A percentile compares a stretch with the other conserved stretches of the same genome.
Conservation (phyloP, 2,797 vertebrate species). For the Peromyscus aztecus region DNA sequence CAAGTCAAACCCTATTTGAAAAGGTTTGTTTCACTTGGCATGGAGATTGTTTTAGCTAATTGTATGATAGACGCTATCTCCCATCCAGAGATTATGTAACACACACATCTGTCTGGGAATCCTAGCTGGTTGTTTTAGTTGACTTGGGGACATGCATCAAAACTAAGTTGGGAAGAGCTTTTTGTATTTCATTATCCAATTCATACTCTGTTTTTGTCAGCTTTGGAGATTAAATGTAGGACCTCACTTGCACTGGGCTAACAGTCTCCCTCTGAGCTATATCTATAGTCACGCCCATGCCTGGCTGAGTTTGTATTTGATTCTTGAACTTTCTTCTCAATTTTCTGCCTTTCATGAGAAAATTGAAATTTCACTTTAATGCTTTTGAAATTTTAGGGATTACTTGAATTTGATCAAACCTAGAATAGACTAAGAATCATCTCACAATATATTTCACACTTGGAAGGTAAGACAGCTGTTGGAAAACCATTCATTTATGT, state of each 20-base stretch:
- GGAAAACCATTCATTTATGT: background rate
- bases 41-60: conserved; percentile 49
- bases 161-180: conserved; percentile 40
- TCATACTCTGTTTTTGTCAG: background rate
- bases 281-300: background rate
- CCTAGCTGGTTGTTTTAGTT: background rate
- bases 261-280: background rate
- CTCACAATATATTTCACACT: background rate
- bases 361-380: conserved; percentile 50
- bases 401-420: conserved; percentile 14
- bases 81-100: background rate
- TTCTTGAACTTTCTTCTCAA: conserved; percentile 9
- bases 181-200: background rate
- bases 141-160: background rate
- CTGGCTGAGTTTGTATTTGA: conserved; percentile 19
- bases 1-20: conserved; percentile 9
- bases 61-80: background rate
- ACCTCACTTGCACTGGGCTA: background rate
- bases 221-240: background rate
- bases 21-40: conserved; percentile 15
- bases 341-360: conserved; percentile 16
- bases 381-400: conserved; percentile 9
- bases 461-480: background rate
- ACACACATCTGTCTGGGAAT: background rate
- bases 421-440: background rate